phyloP scores from a whole-genome alignment of 92 coral and sea anemone species.

The Bergia sp. region DNA sequence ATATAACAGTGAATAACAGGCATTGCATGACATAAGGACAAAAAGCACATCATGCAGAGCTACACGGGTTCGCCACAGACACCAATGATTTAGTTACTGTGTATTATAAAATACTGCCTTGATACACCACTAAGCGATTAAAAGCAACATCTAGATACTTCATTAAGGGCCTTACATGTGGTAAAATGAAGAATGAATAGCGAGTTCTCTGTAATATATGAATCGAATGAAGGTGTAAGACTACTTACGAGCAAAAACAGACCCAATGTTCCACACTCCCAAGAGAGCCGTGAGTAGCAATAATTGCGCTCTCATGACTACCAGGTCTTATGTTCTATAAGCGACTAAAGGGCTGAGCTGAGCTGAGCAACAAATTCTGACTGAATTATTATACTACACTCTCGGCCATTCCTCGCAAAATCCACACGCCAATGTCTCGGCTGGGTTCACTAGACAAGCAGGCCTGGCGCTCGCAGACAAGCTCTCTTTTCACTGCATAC shows the following conservation, averaged over 20 bases:
- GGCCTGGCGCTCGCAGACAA: conserved; percentile 28
- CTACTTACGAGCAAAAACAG: conserved; percentile 37
- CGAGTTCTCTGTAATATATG: background rate
- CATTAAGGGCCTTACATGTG: background rate
- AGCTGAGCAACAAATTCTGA: conserved; percentile 19
- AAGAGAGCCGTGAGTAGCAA: background rate
- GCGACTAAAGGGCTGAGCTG: conserved; percentile 26
- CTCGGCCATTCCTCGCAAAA: conserved; percentile 47
- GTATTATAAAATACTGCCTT: background rate
- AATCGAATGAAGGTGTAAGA: background rate
- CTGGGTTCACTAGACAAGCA: conserved; percentile 24
- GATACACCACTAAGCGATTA: background rate
- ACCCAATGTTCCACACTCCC: conserved; percentile 37
- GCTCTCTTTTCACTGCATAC: conserved; percentile 36
- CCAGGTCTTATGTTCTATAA: background rate
- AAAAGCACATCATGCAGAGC: background rate
- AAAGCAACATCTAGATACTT: background rate
- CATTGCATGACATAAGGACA: conserved; percentile 43
- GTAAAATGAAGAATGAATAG: background rate
- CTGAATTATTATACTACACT: conserved; percentile 15
- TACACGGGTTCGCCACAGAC: background rate
- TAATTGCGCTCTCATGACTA: conserved; percentile 5
- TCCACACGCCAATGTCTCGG: conserved; percentile 37
- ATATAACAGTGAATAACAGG: conserved; percentile 10
- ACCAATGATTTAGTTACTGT: background rate